These are phyloP conservation scores for Dichetophora obliterata DNA, from an alignment of 2,888 invertebrate genomes.

Conservation along the genomic window DNA sequence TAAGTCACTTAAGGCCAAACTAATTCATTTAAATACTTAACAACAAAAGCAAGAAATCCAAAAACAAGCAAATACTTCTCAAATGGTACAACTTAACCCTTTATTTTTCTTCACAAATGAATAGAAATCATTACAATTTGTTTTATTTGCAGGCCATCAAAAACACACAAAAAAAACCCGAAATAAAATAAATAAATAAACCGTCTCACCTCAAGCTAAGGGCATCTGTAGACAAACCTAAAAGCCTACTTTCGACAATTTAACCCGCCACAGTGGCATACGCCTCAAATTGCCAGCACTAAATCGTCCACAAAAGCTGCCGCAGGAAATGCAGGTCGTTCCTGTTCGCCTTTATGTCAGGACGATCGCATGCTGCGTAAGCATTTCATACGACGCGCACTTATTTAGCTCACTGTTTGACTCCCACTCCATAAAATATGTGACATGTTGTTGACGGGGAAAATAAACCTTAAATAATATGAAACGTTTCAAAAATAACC, in stretches of 20 bases:
- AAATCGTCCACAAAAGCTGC: neutral
- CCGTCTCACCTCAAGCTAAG: neutral
- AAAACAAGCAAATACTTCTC: too few relatives aligned
- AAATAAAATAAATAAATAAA: neutral
- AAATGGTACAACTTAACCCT: too few relatives aligned
- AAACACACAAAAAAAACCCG: neutral
- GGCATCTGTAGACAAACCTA: neutral
- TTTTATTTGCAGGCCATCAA: neutral
- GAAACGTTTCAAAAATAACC: neutral
- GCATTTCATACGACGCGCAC: neutral
- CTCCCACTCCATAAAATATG: neutral
- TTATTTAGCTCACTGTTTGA: conserved; percentile 10
- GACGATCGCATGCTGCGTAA: neutral
- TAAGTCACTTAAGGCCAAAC: conserved; percentile 21
- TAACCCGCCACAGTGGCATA: neutral
- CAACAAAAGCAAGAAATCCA: conserved; percentile 8
- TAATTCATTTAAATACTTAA: conserved; percentile 33
- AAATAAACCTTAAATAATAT: neutral
- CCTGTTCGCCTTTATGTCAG: neutral
- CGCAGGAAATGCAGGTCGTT: neutral
- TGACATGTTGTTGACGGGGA: too few relatives aligned
- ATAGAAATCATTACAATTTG: conserved; percentile 16
- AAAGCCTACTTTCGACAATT: neutral
- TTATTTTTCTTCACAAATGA: neutral
- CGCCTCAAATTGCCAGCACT: neutral